Conservation (phyloP, 2,113 vertebrate species). For the Myxocyprinus asiaticus region DNA sequence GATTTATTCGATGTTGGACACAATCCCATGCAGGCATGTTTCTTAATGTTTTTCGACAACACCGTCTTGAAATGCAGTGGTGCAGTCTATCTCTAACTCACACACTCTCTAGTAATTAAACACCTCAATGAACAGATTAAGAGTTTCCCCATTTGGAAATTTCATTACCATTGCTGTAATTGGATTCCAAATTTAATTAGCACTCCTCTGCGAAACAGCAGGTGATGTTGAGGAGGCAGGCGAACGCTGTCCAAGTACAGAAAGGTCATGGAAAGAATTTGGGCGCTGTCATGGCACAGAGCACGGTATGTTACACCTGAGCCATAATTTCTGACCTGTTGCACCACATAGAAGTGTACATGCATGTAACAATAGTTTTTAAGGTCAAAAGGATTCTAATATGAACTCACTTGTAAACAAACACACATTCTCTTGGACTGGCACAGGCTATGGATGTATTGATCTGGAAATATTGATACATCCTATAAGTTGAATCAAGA, state of each 20-base stretch:
- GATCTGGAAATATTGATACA: too few relatives aligned
- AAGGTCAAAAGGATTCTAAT: too few relatives aligned
- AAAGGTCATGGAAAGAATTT: slow-evolving; percentile 44
- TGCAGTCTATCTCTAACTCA: slow-evolving; percentile 71
- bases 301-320: not conserved
- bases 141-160: slow-evolving; percentile 81
- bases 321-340: slow-evolving; percentile 24
- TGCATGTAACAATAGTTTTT: not conserved
- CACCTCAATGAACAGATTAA: slow-evolving; percentile 82
- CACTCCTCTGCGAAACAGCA: slow-evolving; percentile 70
- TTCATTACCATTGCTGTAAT: slow-evolving; percentile 80
- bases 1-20: slow-evolving; percentile 41
- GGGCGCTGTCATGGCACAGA: not conserved
- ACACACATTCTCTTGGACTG: not conserved
- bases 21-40: slow-evolving; percentile 24
- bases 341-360: not conserved
- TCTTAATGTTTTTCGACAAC: slow-evolving; percentile 27
- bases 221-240: slow-evolving; percentile 66
- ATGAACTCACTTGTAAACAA: too few relatives aligned
- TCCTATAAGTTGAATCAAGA: too few relatives aligned
- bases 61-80: slow-evolving; percentile 56
- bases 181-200: slow-evolving; percentile 81
- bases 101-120: slow-evolving; percentile 79
- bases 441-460: too few relatives aligned
- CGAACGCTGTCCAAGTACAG: slow-evolving; percentile 52